These are phyloP conservation scores for Teleiodes luculella DNA, from an alignment of 2,888 invertebrate genomes.

Conservation along the genomic window DNA sequence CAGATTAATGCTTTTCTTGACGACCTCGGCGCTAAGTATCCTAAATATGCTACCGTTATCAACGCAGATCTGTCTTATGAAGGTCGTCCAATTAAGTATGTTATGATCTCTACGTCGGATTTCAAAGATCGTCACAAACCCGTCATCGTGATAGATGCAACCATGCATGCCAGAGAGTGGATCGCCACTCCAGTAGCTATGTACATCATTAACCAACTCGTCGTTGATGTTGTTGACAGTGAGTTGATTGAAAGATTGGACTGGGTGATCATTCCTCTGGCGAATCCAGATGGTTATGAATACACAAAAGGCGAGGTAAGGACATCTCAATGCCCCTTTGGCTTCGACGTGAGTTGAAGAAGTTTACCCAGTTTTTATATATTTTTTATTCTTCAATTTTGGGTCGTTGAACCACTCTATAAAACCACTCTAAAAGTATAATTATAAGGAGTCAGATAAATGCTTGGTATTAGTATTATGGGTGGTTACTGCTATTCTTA, in stretches of 20 bases:
- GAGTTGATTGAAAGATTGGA: constrained; percentile 78
- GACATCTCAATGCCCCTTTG: constrained; percentile 10
- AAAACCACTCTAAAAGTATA: too few species aligned
- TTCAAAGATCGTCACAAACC: constrained; percentile 70
- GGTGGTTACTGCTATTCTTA: too few species aligned
- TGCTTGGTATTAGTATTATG: not conserved
- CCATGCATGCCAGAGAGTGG: constrained; percentile 85
- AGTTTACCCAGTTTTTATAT: not conserved
- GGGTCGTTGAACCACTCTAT: too few species aligned
- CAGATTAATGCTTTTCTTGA: constrained; percentile 76
- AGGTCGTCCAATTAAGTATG: constrained; percentile 78
- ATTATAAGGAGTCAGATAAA: too few species aligned
- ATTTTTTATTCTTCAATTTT: not conserved
- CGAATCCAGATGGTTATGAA: constrained; percentile 88
- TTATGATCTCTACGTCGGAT: constrained; percentile 78
- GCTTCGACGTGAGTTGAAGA: not conserved
- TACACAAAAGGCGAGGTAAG: constrained; percentile 76
- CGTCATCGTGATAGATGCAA: constrained; percentile 80
- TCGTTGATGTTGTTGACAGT: constrained; percentile 72
- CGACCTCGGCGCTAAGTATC: constrained; percentile 58
- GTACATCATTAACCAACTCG: constrained; percentile 82
- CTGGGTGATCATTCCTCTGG: constrained; percentile 82
- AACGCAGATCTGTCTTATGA: constrained; percentile 79
- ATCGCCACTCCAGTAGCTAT: constrained; percentile 83
- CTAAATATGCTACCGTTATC: constrained; percentile 70